Evolutionary conservation across 2,797 vertebrate genomes (phyloP).

Genomic region (Lutjanus argentimaculatus): DNA sequence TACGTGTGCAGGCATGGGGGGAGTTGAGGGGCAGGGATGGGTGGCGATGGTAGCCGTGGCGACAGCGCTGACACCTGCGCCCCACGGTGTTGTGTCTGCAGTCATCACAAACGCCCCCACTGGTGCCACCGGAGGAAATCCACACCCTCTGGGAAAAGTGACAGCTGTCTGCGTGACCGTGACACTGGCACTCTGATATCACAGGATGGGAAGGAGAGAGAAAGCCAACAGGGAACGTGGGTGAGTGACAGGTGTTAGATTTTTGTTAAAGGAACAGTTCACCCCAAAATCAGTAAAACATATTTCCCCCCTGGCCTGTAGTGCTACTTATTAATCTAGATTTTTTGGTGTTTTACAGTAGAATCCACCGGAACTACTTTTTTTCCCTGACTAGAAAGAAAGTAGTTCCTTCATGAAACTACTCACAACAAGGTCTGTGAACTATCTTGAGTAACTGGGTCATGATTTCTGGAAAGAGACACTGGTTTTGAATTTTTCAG

Average conservation of each 20-base stretch:
- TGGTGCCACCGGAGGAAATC: constrained; percentile 86
- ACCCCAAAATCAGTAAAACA: too few relatives aligned
- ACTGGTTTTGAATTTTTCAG: too few relatives aligned
- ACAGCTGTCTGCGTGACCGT: constrained; percentile 89
- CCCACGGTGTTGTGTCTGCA: constrained; percentile 91
- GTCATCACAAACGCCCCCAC: constrained; percentile 89
- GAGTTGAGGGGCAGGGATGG: constrained; percentile 84
- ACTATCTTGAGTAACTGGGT: too few relatives aligned
- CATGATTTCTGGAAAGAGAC: too few relatives aligned
- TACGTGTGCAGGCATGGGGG: constrained; percentile 88
- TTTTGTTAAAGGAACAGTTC: too few relatives aligned
- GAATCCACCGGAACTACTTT: too few relatives aligned
- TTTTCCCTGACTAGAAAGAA: too few relatives aligned
- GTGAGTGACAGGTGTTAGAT: background rate
- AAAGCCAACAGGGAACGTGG: background rate
- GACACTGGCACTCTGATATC: constrained; percentile 89
- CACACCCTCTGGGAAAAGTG: constrained; percentile 89
- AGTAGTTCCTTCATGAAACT: too few relatives aligned
- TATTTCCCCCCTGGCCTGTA: too few relatives aligned
- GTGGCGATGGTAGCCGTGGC: constrained; percentile 87
- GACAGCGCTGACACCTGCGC: constrained; percentile 90
- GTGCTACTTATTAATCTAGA: too few relatives aligned
- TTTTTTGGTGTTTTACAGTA: background rate
- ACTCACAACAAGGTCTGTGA: too few relatives aligned
- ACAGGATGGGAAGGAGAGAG: background rate